These are phyloP conservation scores for Sitophilus oryzae DNA, from an alignment of 1,140 invertebrate genomes.

Conservation along the genomic window DNA sequence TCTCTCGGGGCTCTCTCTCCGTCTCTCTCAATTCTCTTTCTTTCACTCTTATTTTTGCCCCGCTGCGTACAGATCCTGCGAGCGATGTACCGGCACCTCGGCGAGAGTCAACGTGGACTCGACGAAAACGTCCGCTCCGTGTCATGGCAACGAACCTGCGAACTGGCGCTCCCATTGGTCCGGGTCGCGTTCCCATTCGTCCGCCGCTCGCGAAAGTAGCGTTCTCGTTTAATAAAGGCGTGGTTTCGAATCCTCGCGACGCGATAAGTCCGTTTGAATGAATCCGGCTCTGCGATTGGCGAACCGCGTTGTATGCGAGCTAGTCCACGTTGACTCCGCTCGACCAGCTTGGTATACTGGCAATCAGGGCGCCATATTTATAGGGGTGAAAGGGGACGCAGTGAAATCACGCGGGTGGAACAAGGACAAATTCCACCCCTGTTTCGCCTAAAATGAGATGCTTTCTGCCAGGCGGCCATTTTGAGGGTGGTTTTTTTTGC, in stretches of 20 bases:
- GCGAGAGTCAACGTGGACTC: conserved; percentile 39
- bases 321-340: conserved; percentile 40
- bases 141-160: conserved; percentile 25
- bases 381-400: conserved; percentile 44
- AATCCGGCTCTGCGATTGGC: conserved; percentile 19
- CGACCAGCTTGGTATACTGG: conserved; percentile 43
- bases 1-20: no score
- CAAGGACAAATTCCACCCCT: conserved; percentile 43
- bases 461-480: conserved; percentile 47
- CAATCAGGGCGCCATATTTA: conserved; percentile 47
- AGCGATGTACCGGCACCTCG: conserved; percentile 44
- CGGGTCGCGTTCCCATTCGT: conserved; percentile 28
- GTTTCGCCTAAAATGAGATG: conserved; percentile 46
- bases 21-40: conserved; percentile 35
- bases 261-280: conserved; percentile 19
- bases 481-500: conserved; percentile 46
- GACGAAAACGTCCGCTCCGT: conserved; percentile 7
- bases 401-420: conserved; percentile 44
- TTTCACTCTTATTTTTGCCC: conserved; percentile 38
- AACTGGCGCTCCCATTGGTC: conserved; percentile 26
- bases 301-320: no score
- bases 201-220: conserved; percentile 13
- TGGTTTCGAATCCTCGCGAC: conserved; percentile 3
- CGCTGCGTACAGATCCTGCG: conserved; percentile 43
- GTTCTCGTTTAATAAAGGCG: conserved; percentile 39